A percentile compares a stretch with the other conserved stretches of the same genome.
Evolutionary conservation across 2,113 vertebrate species (phyloP).

Genomic region (Laticauda colubrina): DNA sequence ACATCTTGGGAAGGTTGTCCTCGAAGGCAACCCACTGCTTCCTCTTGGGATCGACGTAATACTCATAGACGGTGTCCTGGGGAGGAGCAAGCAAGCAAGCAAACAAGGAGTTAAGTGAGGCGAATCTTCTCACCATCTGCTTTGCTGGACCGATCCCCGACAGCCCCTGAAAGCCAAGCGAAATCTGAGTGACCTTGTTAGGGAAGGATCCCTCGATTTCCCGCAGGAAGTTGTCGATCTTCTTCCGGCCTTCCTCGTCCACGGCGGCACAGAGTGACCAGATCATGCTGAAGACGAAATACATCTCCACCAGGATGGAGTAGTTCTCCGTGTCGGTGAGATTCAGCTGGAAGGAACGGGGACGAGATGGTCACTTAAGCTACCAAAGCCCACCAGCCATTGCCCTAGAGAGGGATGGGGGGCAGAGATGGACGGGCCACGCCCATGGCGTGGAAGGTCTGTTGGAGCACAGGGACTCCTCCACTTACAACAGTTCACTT

Average conservation of each 20-base stretch:
- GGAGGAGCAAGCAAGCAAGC: not conserved
- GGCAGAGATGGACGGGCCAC: not conserved
- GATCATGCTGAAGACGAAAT: conserved; percentile 86
- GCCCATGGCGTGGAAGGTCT: not conserved
- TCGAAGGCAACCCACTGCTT: conserved; percentile 84
- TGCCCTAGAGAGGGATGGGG: not conserved
- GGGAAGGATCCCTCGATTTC: conserved; percentile 85
- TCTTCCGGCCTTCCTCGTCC: conserved; percentile 83
- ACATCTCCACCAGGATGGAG: conserved; percentile 76
- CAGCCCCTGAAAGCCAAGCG: not conserved
- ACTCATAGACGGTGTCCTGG: conserved; percentile 87
- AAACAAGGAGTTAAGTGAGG: not conserved
- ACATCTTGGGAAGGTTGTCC: conserved; percentile 79
- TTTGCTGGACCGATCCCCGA: not conserved
- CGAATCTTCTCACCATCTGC: not conserved
- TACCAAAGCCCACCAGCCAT: too few species aligned
- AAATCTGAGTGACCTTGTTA: conserved; percentile 73
- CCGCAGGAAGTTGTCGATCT: conserved; percentile 80
- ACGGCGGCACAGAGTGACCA: conserved; percentile 88
- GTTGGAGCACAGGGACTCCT: too few species aligned
- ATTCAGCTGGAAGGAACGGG: conserved; percentile 69
- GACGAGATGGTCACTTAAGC: not conserved
- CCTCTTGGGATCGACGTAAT: conserved; percentile 81
- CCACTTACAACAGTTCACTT: too few species aligned
- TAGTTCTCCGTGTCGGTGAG: conserved; percentile 69